These are phyloP conservation scores for Apostichopus californicus DNA, from an alignment of 35 echinoderm and acorn worm species.

Conservation along the genomic window DNA sequence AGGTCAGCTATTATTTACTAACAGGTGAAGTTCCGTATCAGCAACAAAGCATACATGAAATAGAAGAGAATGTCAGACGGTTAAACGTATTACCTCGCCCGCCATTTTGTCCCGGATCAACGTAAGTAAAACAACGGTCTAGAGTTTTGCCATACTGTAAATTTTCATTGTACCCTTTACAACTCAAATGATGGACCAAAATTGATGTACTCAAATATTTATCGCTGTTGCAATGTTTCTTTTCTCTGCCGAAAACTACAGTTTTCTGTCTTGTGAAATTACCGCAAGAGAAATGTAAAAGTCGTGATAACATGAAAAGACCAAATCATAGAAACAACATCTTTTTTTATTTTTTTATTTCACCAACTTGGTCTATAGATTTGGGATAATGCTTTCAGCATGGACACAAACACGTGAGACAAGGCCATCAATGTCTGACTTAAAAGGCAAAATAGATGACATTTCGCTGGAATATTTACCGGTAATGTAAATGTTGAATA, in stretches of 20 bases:
- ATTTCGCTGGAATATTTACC: neutral
- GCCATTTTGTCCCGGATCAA: neutral
- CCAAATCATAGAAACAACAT: too few relatives aligned
- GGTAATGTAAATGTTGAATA: too few relatives aligned
- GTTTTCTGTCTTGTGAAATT: too few relatives aligned
- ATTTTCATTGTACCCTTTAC: neutral
- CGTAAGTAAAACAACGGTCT: neutral
- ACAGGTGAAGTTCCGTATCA: slow-evolving; percentile 1
- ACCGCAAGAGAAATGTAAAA: too few relatives aligned
- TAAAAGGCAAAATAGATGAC: neutral
- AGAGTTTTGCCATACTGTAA: too few relatives aligned
- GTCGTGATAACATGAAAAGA: too few relatives aligned
- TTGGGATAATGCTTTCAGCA: slow-evolving; percentile 12
- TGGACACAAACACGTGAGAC: slow-evolving; percentile 8
- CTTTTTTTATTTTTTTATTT: too few relatives aligned
- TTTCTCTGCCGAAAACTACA: too few relatives aligned
- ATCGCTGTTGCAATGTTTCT: too few relatives aligned
- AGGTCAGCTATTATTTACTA: neutral
- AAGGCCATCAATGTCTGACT: neutral
- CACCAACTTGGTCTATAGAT: neutral
- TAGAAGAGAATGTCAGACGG: neutral
- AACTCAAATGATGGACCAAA: too few relatives aligned
- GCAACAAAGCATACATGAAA: neutral
- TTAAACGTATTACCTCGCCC: neutral
- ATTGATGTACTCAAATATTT: too few relatives aligned